Percentiles rank a stretch among this genome's conserved stretches.
Evolutionary conservation across 2,888 invertebrate species (phyloP).

Genomic region (Amiota mariae): DNA sequence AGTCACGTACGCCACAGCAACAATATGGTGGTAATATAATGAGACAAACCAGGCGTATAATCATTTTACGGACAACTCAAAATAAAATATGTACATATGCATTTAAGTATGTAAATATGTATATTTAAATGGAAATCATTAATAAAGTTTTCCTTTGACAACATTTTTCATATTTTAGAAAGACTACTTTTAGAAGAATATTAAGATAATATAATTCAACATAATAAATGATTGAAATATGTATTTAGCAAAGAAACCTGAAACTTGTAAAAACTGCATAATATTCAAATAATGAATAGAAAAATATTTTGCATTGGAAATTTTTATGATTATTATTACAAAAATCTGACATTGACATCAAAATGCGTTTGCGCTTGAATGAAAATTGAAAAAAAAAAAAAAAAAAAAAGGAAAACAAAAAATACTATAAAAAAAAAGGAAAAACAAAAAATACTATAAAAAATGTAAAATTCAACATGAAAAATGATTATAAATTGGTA

Average conservation of each 20-base stretch:
- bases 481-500: conserved; percentile 11
- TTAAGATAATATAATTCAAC: too few relatives aligned
- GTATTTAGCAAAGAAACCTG: conserved; percentile 13
- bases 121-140: too few relatives aligned
- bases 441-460: conserved; percentile 2
- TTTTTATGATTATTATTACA: conserved; percentile 10
- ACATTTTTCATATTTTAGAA: too few relatives aligned
- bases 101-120: too few relatives aligned
- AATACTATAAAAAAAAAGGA: conserved; percentile 30
- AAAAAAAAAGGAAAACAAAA: conserved; percentile 25
- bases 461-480: conserved; percentile 38
- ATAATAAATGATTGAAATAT: too few relatives aligned
- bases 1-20: too few relatives aligned
- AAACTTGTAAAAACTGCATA: conserved; percentile 29
- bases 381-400: conserved; percentile 12
- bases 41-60: too few relatives aligned
- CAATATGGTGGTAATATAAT: too few relatives aligned
- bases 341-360: conserved; percentile 22
- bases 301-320: conserved; percentile 46
- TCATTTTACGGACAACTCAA: too few relatives aligned
- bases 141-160: too few relatives aligned
- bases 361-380: conserved; percentile 22
- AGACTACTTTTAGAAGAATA: too few relatives aligned
- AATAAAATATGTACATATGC: not conserved
- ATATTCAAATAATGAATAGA: not conserved